Conservation (phyloP, 2,888 invertebrate species). For the Embidobia sp. region DNA sequence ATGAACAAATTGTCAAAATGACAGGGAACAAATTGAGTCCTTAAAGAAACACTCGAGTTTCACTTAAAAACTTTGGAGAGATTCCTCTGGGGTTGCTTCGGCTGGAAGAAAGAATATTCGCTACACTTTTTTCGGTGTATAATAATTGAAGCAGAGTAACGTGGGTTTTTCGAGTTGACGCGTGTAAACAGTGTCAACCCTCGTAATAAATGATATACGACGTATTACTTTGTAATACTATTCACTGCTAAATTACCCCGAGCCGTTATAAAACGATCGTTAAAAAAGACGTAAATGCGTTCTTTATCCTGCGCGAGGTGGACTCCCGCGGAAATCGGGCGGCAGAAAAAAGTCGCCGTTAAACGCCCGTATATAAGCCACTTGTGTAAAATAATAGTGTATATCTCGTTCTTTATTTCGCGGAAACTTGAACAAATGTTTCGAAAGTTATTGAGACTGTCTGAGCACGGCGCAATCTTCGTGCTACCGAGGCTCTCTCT, state of each 20-base stretch:
- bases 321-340: conserved; percentile 10
- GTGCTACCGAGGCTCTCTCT: conserved; percentile 47
- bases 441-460: conserved; percentile 54
- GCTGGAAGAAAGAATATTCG: no score
- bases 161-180: no score
- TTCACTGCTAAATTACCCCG: conserved; percentile 38
- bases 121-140: no score
- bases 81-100: no score
- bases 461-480: conserved; percentile 40
- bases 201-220: conserved; percentile 42
- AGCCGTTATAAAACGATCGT: conserved; percentile 49
- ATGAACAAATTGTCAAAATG: no score
- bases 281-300: conserved; percentile 48
- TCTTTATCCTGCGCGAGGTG: conserved; percentile 32
- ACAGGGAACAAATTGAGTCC: no score
- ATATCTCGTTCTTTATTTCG: conserved; percentile 39
- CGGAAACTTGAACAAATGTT: conserved; percentile 44
- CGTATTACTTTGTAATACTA: conserved; percentile 42
- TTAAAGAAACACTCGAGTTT: no score
- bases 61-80: no score
- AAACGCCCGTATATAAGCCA: conserved; percentile 32
- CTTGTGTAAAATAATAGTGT: conserved; percentile 14
- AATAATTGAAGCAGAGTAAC: no score
- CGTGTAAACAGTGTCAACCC: conserved; percentile 17
- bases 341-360: conserved; percentile 12